A percentile compares a stretch with the other conserved stretches of the same genome.
Evolutionary conservation across 2,797 vertebrate genomes (phyloP).

Genomic region (Mus caroli): DNA sequence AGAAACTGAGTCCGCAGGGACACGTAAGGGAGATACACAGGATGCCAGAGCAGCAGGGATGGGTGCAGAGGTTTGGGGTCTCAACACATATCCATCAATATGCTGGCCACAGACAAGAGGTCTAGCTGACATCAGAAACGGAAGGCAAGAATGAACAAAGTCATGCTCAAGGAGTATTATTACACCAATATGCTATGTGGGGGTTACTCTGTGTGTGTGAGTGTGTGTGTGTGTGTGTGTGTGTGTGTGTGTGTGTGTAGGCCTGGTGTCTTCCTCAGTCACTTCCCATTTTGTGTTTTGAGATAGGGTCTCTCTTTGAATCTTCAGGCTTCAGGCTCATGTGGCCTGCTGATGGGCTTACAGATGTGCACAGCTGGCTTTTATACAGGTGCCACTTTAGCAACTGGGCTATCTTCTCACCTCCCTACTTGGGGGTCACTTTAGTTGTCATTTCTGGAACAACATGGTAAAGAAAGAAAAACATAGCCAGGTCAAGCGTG

Average conservation of each 20-base stretch:
- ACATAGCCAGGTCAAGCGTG: not conserved
- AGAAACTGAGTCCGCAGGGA: not conserved
- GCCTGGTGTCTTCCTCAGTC: not conserved
- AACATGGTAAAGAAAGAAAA: not conserved
- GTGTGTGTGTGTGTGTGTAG: not conserved
- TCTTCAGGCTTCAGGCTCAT: not conserved
- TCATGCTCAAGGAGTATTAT: not conserved
- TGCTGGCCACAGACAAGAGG: not conserved
- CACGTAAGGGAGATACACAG: not conserved
- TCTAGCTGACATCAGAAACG: not conserved
- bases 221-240: not conserved
- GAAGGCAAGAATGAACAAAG: not conserved
- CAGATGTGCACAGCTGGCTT: not conserved
- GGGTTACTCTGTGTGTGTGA: not conserved
- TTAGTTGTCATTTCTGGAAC: slow-evolving; percentile 6
- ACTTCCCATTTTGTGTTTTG: not conserved
- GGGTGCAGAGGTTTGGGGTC: not conserved
- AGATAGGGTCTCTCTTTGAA: not conserved
- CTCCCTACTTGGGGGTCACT: not conserved
- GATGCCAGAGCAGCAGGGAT: not conserved
- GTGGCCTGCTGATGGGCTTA: not conserved
- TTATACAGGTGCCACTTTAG: not conserved
- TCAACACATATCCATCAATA: not conserved
- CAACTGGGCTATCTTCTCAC: not conserved
- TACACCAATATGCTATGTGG: not conserved